Conservation (phyloP, 1,140 invertebrate species). For the Bombus vancouverensis region DNA sequence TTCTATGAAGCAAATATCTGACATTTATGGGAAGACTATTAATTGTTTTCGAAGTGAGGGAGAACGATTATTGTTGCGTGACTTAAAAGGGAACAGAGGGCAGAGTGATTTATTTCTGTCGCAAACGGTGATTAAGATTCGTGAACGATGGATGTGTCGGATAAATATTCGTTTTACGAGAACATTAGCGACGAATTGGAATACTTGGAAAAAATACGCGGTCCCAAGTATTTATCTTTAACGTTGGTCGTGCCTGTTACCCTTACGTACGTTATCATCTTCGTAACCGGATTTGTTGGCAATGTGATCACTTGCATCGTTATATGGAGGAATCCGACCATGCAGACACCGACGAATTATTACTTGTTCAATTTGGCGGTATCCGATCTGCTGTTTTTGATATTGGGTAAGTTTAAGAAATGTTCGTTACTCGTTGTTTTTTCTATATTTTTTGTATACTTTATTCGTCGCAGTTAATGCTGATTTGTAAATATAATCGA, state of each 20-base stretch:
- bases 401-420: conserved; percentile 73
- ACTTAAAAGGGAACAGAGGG: neutral
- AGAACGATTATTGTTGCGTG: neutral
- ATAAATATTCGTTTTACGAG: conserved; percentile 1
- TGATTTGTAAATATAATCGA: neutral
- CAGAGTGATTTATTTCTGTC: neutral
- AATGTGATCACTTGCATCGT: conserved; percentile 87
- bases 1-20: neutral
- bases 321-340: conserved; percentile 84
- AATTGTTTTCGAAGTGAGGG: neutral
- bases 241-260: conserved; percentile 79
- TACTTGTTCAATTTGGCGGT: conserved; percentile 86
- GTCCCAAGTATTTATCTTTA: conserved; percentile 74
- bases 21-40: neutral
- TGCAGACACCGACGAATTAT: conserved; percentile 86
- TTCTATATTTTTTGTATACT: neutral
- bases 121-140: conserved; percentile 3
- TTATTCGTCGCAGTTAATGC: neutral
- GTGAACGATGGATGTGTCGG: conserved; percentile 53
- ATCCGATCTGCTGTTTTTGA: conserved; percentile 80
- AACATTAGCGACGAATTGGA: conserved; percentile 65
- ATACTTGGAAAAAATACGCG: conserved; percentile 64
- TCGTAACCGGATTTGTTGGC: conserved; percentile 86
- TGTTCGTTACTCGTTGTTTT: neutral
- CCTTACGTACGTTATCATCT: conserved; percentile 84